Percentiles rank a stretch among this genome's conserved stretches.
Evolutionary conservation across 2,113 vertebrate species (phyloP).

Genomic region (Gobiocypris rarus): DNA sequence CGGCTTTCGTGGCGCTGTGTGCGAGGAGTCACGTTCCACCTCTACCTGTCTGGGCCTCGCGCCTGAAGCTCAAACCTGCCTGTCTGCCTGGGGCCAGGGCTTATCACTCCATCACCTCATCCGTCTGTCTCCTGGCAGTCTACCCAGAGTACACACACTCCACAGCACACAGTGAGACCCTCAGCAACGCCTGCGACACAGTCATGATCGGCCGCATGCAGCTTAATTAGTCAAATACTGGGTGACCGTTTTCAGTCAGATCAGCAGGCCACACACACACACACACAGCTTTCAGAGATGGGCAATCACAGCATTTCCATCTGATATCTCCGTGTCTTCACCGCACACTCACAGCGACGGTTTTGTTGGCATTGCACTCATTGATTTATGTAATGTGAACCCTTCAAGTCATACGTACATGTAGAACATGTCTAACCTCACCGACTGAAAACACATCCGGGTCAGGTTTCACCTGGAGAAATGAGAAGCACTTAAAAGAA

Average conservation of each 20-base stretch:
- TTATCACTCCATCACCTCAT: constrained; percentile 44
- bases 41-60: constrained; percentile 70
- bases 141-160: not conserved
- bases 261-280: not conserved
- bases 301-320: constrained; percentile 20
- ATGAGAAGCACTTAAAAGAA: not conserved
- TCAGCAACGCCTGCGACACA: too few species aligned
- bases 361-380: too few species aligned
- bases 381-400: too few species aligned
- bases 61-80: constrained; percentile 17
- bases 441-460: not conserved
- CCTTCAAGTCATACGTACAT: not conserved
- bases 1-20: constrained; percentile 26
- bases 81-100: constrained; percentile 23
- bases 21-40: constrained; percentile 63
- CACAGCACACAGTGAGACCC: constrained; percentile 37
- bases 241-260: too few species aligned
- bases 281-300: not conserved
- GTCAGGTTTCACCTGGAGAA: not conserved
- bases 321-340: not conserved
- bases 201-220: too few species aligned
- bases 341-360: not conserved
- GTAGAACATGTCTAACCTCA: not conserved
- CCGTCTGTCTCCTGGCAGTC: constrained; percentile 35
- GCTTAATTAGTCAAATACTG: too few species aligned